Evolutionary conservation across 2,797 vertebrate species (phyloP).

Genomic region (Dicrostonyx torquatus): DNA sequence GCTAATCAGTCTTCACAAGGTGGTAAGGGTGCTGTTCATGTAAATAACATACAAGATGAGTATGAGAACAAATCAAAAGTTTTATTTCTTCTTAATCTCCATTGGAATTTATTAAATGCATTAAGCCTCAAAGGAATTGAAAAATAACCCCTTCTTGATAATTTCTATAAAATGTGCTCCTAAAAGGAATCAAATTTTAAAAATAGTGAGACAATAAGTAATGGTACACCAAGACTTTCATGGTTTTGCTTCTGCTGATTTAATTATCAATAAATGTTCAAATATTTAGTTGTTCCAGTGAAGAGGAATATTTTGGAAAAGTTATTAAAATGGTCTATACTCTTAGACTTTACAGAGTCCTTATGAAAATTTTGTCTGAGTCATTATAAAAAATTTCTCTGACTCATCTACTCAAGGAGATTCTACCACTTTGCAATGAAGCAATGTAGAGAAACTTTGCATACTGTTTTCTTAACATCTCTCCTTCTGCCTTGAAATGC

Average conservation of each 20-base stretch:
- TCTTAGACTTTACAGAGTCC: background rate
- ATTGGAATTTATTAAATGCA: background rate
- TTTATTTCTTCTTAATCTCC: background rate
- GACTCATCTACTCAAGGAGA: background rate
- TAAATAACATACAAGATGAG: background rate
- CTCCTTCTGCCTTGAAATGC: accelerated
- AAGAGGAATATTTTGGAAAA: background rate
- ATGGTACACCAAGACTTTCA: background rate
- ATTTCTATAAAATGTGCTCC: background rate
- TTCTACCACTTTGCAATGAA: background rate
- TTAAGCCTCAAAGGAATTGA: background rate
- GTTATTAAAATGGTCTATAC: background rate
- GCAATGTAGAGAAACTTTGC: background rate
- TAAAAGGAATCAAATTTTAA: background rate
- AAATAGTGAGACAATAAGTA: background rate
- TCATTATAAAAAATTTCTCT: background rate
- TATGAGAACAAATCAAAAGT: background rate
- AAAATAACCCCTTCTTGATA: background rate
- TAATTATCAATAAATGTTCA: background rate
- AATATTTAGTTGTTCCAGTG: background rate
- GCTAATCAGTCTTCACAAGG: background rate
- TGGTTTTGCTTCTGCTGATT: background rate
- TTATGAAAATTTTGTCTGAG: background rate
- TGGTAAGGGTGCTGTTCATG: background rate
- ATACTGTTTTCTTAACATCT: background rate